Percentiles rank a stretch among this genome's conserved stretches.
These are phyloP conservation scores for Percina caprodes DNA, from an alignment of 2,113 vertebrate genomes.

Conservation along the genomic window DNA sequence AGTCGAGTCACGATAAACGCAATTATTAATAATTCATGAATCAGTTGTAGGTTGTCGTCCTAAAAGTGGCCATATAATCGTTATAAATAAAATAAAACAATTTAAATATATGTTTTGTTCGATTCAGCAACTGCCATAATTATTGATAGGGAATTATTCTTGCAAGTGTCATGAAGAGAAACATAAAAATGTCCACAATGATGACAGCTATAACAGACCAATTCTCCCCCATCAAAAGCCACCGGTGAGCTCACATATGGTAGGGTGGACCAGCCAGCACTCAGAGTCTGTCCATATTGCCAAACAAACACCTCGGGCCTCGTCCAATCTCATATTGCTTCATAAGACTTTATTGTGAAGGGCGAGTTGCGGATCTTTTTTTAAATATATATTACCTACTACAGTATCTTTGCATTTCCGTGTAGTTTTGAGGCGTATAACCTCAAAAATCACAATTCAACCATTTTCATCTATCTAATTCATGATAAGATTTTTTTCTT, in stretches of 20 bases:
- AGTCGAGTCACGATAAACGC: conserved; percentile 31
- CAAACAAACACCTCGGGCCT: conserved; percentile 83
- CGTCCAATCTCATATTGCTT: conserved; percentile 79
- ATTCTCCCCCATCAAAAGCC: conserved; percentile 80
- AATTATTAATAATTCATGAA: conserved; percentile 23
- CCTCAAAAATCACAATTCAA: neutral
- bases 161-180: conserved; percentile 56
- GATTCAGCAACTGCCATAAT: neutral
- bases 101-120: neutral
- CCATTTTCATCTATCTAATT: neutral
- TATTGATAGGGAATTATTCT: neutral
- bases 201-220: conserved; percentile 81
- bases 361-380: conserved; percentile 36
- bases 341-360: conserved; percentile 74
- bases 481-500: neutral
- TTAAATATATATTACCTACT: conserved; percentile 45
- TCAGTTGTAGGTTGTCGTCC: neutral
- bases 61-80: neutral
- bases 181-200: conserved; percentile 73
- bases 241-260: conserved; percentile 82
- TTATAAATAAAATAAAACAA: conserved; percentile 8
- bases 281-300: conserved; percentile 80
- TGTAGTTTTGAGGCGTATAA: neutral
- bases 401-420: conserved; percentile 32
- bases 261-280: conserved; percentile 70